Conservation (phyloP, 2,888 invertebrate genomes). For the Drosophila borealis region DNA sequence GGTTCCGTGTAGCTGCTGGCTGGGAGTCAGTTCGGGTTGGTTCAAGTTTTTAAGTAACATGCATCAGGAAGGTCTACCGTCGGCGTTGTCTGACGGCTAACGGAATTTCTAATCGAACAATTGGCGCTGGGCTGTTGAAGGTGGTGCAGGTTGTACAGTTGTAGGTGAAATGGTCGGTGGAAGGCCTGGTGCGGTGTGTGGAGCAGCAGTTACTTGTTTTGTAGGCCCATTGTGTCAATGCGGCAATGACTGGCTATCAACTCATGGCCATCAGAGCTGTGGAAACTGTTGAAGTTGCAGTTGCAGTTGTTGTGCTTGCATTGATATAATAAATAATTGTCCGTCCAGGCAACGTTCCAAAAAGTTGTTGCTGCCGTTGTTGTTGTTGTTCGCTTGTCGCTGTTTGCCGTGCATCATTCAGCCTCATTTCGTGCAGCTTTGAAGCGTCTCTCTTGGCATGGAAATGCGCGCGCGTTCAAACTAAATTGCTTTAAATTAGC, state of each 20-base stretch:
- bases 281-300: conserved; percentile 12
- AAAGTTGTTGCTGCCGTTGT: conserved; percentile 36
- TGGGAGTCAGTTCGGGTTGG: conserved; percentile 16
- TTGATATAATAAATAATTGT: conserved; percentile 76
- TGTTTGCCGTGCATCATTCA: conserved; percentile 63
- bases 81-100: conserved; percentile 38
- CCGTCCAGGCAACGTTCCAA: conserved; percentile 42
- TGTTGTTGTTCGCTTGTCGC: conserved; percentile 29
- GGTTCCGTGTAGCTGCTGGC: conserved; percentile 22
- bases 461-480: conserved; percentile 80
- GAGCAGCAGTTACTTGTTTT: conserved; percentile 33
- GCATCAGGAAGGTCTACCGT: conserved; percentile 31
- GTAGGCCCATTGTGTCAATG: conserved; percentile 71
- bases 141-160: conserved; percentile 15
- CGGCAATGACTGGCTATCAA: conserved; percentile 64
- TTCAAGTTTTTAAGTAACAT: conserved; percentile 38
- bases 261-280: conserved; percentile 71
- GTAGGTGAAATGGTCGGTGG: background rate
- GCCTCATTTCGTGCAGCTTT: conserved; percentile 74
- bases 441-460: conserved; percentile 60
- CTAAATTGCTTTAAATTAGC: conserved; percentile 83
- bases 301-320: conserved; percentile 47
- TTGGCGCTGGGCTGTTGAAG: conserved; percentile 47
- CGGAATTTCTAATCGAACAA: conserved; percentile 76
- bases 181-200: background rate